These are phyloP conservation scores for Caenorhabditis sp. DNA, from an alignment of 2,888 invertebrate species.

Conservation along the genomic window DNA sequence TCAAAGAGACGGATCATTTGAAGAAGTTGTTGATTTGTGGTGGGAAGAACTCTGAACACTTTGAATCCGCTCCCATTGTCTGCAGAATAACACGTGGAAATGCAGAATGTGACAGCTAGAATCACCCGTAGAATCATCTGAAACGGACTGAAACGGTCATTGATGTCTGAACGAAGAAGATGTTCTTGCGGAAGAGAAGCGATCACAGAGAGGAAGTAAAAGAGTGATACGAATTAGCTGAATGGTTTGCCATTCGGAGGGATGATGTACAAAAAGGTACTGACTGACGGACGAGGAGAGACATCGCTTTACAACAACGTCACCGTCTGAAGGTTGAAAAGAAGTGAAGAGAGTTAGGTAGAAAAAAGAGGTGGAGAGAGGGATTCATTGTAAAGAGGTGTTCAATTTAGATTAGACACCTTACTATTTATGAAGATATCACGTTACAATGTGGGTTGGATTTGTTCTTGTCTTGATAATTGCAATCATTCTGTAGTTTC, in stretches of 20 bases:
- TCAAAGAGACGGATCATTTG: conserved; percentile 75
- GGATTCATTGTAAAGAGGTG: conserved; percentile 19
- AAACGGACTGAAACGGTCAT: conserved; percentile 29
- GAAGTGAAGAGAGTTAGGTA: conserved; percentile 4
- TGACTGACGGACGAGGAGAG: conserved; percentile 12
- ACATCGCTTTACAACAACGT: conserved; percentile 37
- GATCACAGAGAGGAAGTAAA: conserved; percentile 26
- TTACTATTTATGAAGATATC: conserved; percentile 22
- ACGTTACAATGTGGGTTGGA: conserved; percentile 1
- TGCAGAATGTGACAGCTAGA: background rate
- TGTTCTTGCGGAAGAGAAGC: conserved; percentile 2
- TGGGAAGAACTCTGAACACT: conserved; percentile 77
- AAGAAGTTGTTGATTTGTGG: conserved; percentile 71
- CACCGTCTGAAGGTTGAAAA: conserved; percentile 40
- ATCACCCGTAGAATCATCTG: conserved; percentile 67
- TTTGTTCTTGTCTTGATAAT: background rate
- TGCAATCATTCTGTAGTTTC: background rate
- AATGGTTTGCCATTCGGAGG: conserved; percentile 52
- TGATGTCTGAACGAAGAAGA: conserved; percentile 22
- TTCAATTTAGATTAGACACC: conserved; percentile 35
- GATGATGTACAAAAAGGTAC: conserved; percentile 36
- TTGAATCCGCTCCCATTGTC: conserved; percentile 68
- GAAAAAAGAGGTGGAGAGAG: conserved; percentile 25
- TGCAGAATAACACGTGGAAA: background rate
- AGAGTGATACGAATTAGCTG: conserved; percentile 48